Evolutionary conservation across 2,113 vertebrate genomes (phyloP).

Genomic region (Hassar affinis): DNA sequence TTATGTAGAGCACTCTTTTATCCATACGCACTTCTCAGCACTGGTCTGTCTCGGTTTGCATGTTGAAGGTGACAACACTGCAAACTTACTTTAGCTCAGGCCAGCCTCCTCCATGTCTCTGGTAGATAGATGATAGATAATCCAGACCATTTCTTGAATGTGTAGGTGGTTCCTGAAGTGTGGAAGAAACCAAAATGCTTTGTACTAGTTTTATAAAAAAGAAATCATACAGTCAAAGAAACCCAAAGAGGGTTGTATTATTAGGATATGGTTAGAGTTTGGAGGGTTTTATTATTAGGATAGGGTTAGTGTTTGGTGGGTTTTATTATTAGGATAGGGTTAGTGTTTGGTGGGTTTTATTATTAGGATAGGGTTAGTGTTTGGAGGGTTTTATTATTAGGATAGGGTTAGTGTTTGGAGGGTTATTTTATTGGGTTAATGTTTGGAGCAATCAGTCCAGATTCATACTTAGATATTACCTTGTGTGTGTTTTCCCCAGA

Average conservation of each 20-base stretch:
- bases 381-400: too few species aligned
- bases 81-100: slow-evolving; percentile 20
- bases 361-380: too few species aligned
- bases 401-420: too few species aligned
- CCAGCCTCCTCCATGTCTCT: background rate
- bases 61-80: background rate
- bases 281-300: too few species aligned
- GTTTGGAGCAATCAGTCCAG: background rate
- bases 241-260: too few species aligned
- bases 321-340: too few species aligned
- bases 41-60: background rate
- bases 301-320: too few species aligned
- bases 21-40: background rate
- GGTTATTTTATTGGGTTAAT: too few species aligned
- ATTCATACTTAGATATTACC: background rate
- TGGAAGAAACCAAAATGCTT: background rate
- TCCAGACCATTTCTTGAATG: background rate
- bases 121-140: slow-evolving; percentile 9
- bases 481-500: background rate
- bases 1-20: background rate
- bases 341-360: too few species aligned
- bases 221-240: background rate
- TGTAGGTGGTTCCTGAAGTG: background rate
- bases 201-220: background rate
- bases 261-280: too few species aligned